phyloP scores from a whole-genome alignment of 1,140 invertebrate species.

The Diorhabda elongata region DNA sequence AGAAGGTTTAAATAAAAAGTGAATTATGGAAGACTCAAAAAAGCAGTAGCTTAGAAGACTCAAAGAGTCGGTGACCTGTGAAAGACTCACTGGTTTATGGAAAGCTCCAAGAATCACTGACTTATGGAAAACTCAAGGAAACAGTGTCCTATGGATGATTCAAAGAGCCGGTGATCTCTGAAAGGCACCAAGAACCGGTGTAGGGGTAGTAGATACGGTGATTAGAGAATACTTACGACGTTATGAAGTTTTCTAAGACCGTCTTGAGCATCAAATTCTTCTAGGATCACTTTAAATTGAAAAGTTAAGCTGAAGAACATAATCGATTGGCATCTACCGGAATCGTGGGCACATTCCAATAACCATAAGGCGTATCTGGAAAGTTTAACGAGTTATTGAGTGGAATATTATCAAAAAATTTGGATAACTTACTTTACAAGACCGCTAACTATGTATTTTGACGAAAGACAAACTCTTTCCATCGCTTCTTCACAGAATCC shows the following conservation, averaged over 20 bases:
- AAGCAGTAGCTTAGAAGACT: too few species aligned
- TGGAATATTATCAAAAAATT: not conserved
- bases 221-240: slow-evolving; percentile 60
- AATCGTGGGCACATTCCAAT: slow-evolving; percentile 92
- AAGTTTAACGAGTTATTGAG: slow-evolving; percentile 20
- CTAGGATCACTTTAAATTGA: slow-evolving; percentile 84
- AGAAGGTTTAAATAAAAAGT: too few species aligned
- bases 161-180: too few species aligned
- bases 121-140: too few species aligned
- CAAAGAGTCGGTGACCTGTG: too few species aligned
- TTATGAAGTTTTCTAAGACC: slow-evolving; percentile 90
- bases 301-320: slow-evolving; percentile 96
- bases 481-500: slow-evolving; percentile 97
- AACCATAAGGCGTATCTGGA: slow-evolving; percentile 87
- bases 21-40: too few species aligned
- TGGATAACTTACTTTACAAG: slow-evolving; percentile 64
- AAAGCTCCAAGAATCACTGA: too few species aligned
- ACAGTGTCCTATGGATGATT: too few species aligned
- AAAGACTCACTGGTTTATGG: too few species aligned
- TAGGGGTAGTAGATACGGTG: too few species aligned
- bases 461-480: slow-evolving; percentile 87
- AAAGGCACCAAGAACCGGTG: too few species aligned
- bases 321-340: slow-evolving; percentile 90
- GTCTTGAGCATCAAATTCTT: slow-evolving; percentile 87
- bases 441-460: slow-evolving; percentile 71